Base-by-base conservation (phyloP, 2,113 vertebrate genomes). In the Neotoma lepida region DNA sequence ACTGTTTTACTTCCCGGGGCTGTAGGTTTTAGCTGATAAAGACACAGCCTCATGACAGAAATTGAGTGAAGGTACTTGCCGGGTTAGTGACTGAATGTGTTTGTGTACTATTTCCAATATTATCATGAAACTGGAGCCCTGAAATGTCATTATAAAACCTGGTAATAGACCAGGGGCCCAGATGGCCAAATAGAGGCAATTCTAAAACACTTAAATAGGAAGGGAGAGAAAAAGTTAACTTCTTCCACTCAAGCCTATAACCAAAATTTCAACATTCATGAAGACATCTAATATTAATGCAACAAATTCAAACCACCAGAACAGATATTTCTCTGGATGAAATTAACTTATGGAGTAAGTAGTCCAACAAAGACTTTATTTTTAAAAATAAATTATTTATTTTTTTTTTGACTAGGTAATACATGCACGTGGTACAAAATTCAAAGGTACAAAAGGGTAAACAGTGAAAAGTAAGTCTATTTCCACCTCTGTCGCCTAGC, bases 391-490 rank as follows among this genome's bases (percentile, higher is more conserved):
- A 97, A 97, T 96, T 96, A 96, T 94, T 95, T 94, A 96, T 96
- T 94, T 97, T 96, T 95, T 97, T 93, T 96, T 97, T 93, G 95
- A 97, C 96, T 96, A 97, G 96, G 96, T 97, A 96, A 97, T 97
- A 96, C 96, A 96, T 96, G 96, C 96, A 96, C 84, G 89, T 97
- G 96, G 78, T 97, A 97, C 96, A 97, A 97, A 96, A 97, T 97
- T 97, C 95, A 97, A 97, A 96, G 96, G 95, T 97, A 97, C 97
- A 97, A 97, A 97, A 96, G 96, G 97, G 97, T 97, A 97, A 96
- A 97, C 96, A 97, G 96, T 97, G 91, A 97, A 97, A 97, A 97
- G 96, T 97, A 97, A 97, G 96, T 97, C 89, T 95, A 4, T 96
- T 90, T 97, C 94, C 96, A 97, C 95, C 96, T 97, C 93, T 95